Evolutionary conservation across 2,797 vertebrate genomes (phyloP), one percentile per base, ranked within the genome.

Genomic region (Sebastiscus tertius): DNA sequence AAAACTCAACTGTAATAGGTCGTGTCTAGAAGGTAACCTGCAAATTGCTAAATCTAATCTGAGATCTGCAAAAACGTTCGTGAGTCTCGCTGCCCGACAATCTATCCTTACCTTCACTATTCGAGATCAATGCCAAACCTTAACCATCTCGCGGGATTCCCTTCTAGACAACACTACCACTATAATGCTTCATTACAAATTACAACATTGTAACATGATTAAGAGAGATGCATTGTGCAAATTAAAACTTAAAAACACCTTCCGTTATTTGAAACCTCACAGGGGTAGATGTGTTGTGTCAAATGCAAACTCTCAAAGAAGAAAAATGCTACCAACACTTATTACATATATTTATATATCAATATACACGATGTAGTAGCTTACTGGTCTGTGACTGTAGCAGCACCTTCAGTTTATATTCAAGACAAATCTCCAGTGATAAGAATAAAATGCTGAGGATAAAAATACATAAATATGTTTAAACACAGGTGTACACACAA

Each of bases 361-460:
- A 79, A 80, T 75, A 84, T 63, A 88, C 67, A 90, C 75, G 59
- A 81, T 75, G 66, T 71, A 87, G 84, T 90, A 92, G 85, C 89
- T 89, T 92, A 90, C 71, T 84, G 74, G 68, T 83, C 76, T 68
- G 74, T 90, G 89, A 90, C 91, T 92, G 91, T 97, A 97, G 96
- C 96, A 97, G 97, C 97, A 97, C 96, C 96, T 96, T 96, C 46
- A 85, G 94, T 94, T 95, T 87, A 94, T 92, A 94, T 95, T 93
- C 72, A 86, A 88, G 75, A 87, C 64, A 88, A 74, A 58, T 88
- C 67, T 92, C 82, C 86, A 90, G 90, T 80, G 79, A 83, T 88
- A 84, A 90, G 39, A 90, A 92, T 89, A 87, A 87, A 63, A 80
- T 73, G 10, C 72, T 26, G 14, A 81, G 49, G 59, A 64, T 83